Base-by-base conservation (phyloP, 35 echinoderm and acorn worm genomes). In the Apostichopus japonicus region DNA sequence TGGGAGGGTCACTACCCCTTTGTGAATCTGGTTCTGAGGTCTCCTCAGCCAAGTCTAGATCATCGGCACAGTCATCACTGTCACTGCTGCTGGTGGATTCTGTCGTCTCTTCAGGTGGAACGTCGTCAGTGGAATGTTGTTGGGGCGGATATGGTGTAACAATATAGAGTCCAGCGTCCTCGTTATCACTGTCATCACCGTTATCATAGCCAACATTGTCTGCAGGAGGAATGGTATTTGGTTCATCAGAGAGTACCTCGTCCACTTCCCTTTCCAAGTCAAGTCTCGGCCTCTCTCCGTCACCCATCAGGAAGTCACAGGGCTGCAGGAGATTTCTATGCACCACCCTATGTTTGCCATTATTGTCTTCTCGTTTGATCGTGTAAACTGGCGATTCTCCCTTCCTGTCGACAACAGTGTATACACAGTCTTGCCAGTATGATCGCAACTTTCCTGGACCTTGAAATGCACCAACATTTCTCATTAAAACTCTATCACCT, bases 401-500 rank as follows among this genome's bases (percentile, higher is more conserved):
- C 65, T 71, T 71, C 65, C 65, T 71, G 65, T 71, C 65, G 65
- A 71, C 65, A 71, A 71, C 65, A 71, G 65, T 71, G 65, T 71
- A 71, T 71, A 71, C 65, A 71, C 65, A 71, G 65, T 71, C 65
- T 71, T 71, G 65, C 65, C 65, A 71, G 65, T 71, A 71, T 71
- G 65, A 71, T 71, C 65, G 65, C 65, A 71, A 71, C 65, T 71
- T 71, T 71, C 65, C 65, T 71, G 65, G 65, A 71, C 65, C 65
- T 71, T 71, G 65, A 71, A 71, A 71, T 1, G 65, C 65, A 16
- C 44, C 52, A 22, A 57, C 21, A 76, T 96, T 92, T 84, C 89
- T 90, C 62, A 96, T 17, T 2, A 96, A 79, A 6, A 96, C 73
- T 77, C 73, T 77, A 24, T 77, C 73, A 17, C 73, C 73, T 22